Conservation (phyloP, 2,888 invertebrate species). For the Antheraea assamensis region DNA sequence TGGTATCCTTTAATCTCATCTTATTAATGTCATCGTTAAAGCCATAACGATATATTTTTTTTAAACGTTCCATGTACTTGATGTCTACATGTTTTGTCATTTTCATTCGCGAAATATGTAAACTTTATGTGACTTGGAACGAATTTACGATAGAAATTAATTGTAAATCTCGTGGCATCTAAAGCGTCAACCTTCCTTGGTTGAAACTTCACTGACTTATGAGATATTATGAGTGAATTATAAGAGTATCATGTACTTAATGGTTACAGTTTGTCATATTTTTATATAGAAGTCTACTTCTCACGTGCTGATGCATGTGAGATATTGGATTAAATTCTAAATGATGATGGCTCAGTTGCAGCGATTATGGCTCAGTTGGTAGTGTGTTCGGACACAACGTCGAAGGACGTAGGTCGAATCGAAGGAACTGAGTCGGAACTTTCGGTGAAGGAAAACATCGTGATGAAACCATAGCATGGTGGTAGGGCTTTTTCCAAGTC, state of each 20-base stretch:
- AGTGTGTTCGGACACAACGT: too few species aligned
- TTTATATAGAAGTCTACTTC: too few species aligned
- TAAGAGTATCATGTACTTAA: neutral
- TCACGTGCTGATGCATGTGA: too few species aligned
- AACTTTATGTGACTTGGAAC: neutral
- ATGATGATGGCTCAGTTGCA: too few species aligned
- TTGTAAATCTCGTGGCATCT: neutral
- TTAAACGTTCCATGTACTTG: neutral
- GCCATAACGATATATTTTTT: slow-evolving; percentile 7
- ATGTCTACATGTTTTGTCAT: neutral
- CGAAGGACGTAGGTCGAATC: too few species aligned
- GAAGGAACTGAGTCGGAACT: too few species aligned
- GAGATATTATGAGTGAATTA: neutral
- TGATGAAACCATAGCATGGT: too few species aligned
- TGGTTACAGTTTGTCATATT: neutral
- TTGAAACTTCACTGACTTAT: too few species aligned
- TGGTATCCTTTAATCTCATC: slow-evolving; percentile 19
- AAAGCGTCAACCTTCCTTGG: neutral
- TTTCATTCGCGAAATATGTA: neutral
- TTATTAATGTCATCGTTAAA: slow-evolving; percentile 20
- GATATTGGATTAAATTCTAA: too few species aligned
- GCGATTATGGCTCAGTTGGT: too few species aligned
- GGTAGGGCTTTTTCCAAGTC: too few species aligned
- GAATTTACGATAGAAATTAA: neutral
- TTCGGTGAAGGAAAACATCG: too few species aligned